phyloP scores from a whole-genome alignment of 2,888 invertebrate species.

The Caenorhabditis parvicauda region DNA sequence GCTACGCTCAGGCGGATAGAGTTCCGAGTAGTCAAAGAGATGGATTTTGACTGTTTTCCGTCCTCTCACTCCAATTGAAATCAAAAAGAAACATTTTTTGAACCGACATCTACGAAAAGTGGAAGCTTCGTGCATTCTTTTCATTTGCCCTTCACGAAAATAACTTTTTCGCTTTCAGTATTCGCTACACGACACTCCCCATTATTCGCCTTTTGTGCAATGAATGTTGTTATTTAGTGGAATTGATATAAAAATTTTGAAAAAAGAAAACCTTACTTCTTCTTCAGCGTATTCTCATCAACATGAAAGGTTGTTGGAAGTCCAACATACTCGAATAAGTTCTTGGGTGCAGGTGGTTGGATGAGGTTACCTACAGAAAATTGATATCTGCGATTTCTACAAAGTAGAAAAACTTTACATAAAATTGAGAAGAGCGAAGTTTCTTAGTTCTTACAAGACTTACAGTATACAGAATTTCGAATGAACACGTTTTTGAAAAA shows the following conservation, averaged over 20 bases:
- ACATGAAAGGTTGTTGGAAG: conserved; percentile 26
- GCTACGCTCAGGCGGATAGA: no score
- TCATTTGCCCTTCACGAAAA: no score
- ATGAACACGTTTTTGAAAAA: background rate
- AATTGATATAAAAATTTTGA: no score
- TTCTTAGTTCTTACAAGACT: background rate
- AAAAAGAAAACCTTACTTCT: conserved; percentile 18
- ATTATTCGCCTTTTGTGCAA: background rate
- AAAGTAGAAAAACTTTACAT: background rate
- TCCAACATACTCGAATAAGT: conserved; percentile 44
- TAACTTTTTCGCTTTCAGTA: background rate
- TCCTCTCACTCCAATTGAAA: background rate
- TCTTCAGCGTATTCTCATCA: conserved; percentile 31
- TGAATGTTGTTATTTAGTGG: no score
- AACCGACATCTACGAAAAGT: background rate
- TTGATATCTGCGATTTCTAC: background rate
- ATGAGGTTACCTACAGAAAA: conserved; percentile 26
- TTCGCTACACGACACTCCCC: no score
- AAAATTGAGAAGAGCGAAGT: background rate
- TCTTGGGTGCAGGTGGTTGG: conserved; percentile 21
- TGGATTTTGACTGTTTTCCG: background rate
- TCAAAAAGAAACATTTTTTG: background rate
- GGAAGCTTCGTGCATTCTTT: background rate
- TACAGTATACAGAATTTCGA: background rate
- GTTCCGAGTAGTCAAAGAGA: background rate